Evolutionary conservation across 2,888 invertebrate species (phyloP), one percentile per base, ranked within the genome.

Genomic region (Caenorhabditis panamensis): DNA sequence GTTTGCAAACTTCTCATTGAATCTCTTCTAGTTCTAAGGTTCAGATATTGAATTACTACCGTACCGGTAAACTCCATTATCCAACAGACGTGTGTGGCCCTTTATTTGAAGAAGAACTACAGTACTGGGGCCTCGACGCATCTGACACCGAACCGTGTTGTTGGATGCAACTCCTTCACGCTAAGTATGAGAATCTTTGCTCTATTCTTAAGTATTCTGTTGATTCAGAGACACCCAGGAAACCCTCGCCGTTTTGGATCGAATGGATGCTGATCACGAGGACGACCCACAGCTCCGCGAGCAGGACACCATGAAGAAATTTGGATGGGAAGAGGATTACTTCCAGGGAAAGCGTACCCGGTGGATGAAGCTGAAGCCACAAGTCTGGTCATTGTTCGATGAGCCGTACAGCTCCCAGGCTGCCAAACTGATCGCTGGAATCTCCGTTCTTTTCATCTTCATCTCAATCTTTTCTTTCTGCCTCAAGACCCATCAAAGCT

Each of bases 101-200:
- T 71, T 93, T 99, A 84, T 99, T 99, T 92, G 99, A 99, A 92
- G 98, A 86, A 78, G 99, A 99, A 92, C 94, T 99, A 87, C 98
- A 98, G 92, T 99, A 88, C 67, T 98, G 98, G 98, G 98, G 98
- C 9, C 94, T 99, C 87, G 98, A 99, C 92, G 96, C 98, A 36
- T 98, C 98, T 93, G 98, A 99, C 93, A 98, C 98, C 89, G 97
- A 99, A 92, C 98, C 98, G 5, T 99, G 98, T 92, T 99, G 99
- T 92, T 99, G 99, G 98, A 98, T 98, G 97, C 87, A 87, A 54
- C 56, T 87, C 11, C 72, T 87, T 2, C 87, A 87, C 66, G 87
- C 87, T 6, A 87, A 87, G 84, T 84, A 41, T 9, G 13, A 18
- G 51, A 71, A 58, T 3, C 6, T 16, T 41, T 41, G n/a, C n/a